Percentiles rank a stretch among this genome's conserved stretches.
phyloP scores from a whole-genome alignment of 2,113 vertebrate species.

The Oreotrochilus melanogaster region DNA sequence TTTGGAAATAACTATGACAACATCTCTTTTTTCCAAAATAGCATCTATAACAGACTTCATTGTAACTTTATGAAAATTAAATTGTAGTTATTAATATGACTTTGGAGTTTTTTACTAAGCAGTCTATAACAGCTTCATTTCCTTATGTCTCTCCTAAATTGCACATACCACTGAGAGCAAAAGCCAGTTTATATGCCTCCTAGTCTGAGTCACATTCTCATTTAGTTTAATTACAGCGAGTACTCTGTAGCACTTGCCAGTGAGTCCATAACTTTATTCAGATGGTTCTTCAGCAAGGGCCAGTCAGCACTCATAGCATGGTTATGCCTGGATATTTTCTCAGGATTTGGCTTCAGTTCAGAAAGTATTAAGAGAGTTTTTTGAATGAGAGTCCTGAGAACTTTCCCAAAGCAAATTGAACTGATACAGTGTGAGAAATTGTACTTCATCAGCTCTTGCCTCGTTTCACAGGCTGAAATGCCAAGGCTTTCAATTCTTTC shows the following conservation, averaged over 20 bases:
- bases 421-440: neutral
- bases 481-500: neutral
- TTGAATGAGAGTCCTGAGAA: neutral
- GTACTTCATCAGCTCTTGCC: neutral
- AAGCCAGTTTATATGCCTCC: neutral
- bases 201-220: neutral
- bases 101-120: neutral
- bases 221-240: neutral
- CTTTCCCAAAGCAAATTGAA: neutral
- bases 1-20: neutral
- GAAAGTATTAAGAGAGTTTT: neutral
- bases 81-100: neutral
- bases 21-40: neutral
- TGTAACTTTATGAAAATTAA: neutral
- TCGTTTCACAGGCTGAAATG: neutral
- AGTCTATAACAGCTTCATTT: neutral
- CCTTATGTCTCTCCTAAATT: neutral
- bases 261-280: neutral
- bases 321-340: neutral
- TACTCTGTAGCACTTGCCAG: neutral
- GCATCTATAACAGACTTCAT: neutral
- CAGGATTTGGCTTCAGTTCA: neutral
- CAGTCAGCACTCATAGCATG: neutral
- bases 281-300: neutral
- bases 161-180: neutral